Base-by-base conservation (phyloP, 1,140 invertebrate species). In the Carcinoscorpius rotundicauda region DNA sequence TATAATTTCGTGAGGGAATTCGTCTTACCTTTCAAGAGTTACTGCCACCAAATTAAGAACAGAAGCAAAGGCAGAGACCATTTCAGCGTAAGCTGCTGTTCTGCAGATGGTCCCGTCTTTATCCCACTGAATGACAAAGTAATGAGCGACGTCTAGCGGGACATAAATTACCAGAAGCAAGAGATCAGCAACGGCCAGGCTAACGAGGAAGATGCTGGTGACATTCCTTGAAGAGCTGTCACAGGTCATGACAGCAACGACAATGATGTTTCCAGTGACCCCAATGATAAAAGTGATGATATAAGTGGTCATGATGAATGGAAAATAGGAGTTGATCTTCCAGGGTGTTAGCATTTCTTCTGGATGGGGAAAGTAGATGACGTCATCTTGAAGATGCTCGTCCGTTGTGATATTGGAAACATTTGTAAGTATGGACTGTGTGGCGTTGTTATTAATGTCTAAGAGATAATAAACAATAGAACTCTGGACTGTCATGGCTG, bases 101-200 rank as follows among this genome's bases (percentile, higher is more conserved):
- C 77, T 78, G 68, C 78, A 79, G 11, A 78, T 66, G 5, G 73
- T 67, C 5, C 73, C 75, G 49, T 69, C 69, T n/a, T 74, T 71
- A 52, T 78, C 73, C 69, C 74, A 75, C 9, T 71, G 69, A n/a
- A 72, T 71, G 4, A 79, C 69, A 60, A 79, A 79, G 64, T 78
- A 78, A 11, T 75, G 71, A 5, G 78, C 52, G 0, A 74, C 74
- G 62, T 80, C 78, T 60, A 79, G 68, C 3, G 78, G 78, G 9
- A 74, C 75, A 65, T 76, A 79, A 10, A 78, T 63, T 48, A 77
- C 61, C n/a, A 80, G 69, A 4, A 80, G 72, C 6, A 80, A 72
- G 6, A 80, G 70, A 64, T 80, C 78, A 0, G 78, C 76, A 6
- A 75, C 74, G 0, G 78, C 76, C 60, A 80, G 71, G 53, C 71